Percentiles rank a stretch among this genome's conserved stretches.
phyloP scores from a whole-genome alignment of 1,140 invertebrate species.

The Trigoniulus corallinus region DNA sequence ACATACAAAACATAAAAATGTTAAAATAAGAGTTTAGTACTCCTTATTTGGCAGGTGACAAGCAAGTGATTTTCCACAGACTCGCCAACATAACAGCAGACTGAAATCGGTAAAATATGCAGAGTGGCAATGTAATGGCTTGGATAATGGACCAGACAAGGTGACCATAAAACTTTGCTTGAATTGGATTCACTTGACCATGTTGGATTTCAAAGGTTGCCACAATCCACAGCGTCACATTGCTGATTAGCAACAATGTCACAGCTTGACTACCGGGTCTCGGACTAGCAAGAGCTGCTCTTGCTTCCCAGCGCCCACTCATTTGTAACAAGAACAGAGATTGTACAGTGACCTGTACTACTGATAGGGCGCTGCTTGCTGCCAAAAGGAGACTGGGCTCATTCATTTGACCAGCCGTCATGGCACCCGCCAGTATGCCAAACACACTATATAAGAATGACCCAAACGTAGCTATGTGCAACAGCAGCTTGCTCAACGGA shows the following conservation, averaged over 20 bases:
- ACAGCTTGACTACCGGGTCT: constrained; percentile 90
- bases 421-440: constrained; percentile 73
- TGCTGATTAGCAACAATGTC: constrained; percentile 85
- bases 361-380: constrained; percentile 67
- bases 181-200: constrained; percentile 74
- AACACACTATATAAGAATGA: constrained; percentile 83
- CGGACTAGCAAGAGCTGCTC: constrained; percentile 41
- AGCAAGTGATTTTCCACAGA: neutral
- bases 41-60: neutral
- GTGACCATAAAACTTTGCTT: constrained; percentile 83
- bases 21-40: no score
- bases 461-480: constrained; percentile 78
- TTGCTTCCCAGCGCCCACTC: constrained; percentile 66
- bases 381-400: constrained; percentile 77
- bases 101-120: constrained; percentile 55
- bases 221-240: constrained; percentile 87
- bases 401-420: constrained; percentile 47
- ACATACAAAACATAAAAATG: no score
- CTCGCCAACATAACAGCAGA: constrained; percentile 6
- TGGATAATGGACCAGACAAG: constrained; percentile 88
- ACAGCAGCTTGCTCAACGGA: constrained; percentile 69
- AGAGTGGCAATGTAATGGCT: constrained; percentile 78
- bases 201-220: constrained; percentile 93
- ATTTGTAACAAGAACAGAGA: constrained; percentile 90
- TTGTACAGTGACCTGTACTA: constrained; percentile 77